Evolutionary conservation across 2,888 invertebrate genomes (phyloP), one percentile per base, ranked within the genome.

Genomic region (Steinernema carpocapsae): DNA sequence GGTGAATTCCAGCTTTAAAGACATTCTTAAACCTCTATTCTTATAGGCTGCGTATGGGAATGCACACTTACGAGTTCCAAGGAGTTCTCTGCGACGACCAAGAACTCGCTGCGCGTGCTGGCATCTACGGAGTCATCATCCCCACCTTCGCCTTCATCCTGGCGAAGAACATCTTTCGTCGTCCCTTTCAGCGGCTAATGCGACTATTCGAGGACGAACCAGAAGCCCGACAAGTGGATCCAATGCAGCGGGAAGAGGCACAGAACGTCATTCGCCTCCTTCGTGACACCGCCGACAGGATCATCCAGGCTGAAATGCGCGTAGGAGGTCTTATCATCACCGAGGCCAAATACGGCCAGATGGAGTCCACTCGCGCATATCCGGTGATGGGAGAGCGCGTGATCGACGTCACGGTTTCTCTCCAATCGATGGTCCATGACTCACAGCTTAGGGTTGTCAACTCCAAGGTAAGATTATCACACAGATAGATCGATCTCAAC

Each of bases 341-440:
- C 0, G 92, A 92, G 85, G 97, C 95, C 0, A 84, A 93, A 64
- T 90, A 89, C 82, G 90, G 89, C 14, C 71, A 80, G 46, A 73
- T 82, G 76, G 32, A 64, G 14, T 32, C 22, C 6, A 72, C 24
- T 52, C 51, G 51, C 42, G 29, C 64, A 6, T 86, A 86, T 78
- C 86, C 86, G 26, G 72, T 86, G 56, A 78, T 81, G 17, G 86
- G 86, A 26, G 85, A 85, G 46, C 74, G 79, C 51, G 76, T 83
- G 12, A 80, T 86, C 77, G 95, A 97, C 88, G 97, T 97, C 19
- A 95, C 94, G n/a, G 91, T 95, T 83, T 95, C 95, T 0, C 87
- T 97, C 32, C 97, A 97, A 89, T 95, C 95, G 87, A 91, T 96
- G 83, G 93, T 95, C 73, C 94, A 93, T 87, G 93, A 95, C 88